Evolutionary conservation across 2,888 invertebrate species (phyloP), one percentile per base, ranked within the genome.

Genomic region (Margaritifera margaritifera): DNA sequence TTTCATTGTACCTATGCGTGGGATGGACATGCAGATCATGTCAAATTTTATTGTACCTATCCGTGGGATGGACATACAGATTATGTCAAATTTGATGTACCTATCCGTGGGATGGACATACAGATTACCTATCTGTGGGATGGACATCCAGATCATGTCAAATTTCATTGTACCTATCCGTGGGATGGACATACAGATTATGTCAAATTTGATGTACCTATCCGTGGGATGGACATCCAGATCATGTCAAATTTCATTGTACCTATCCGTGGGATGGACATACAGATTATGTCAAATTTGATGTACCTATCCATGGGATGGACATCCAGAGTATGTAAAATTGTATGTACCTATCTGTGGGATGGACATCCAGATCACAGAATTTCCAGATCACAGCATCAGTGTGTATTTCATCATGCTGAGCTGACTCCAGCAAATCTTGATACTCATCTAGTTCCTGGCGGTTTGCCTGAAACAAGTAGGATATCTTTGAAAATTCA

Each of bases 331-430:
- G 2, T 27, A 27, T 27, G 27, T 27, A 27, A 27, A 2, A n/a
- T 15, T 19, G 19, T 6, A 54, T 60, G n/a, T 66, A 84, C 85
- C 80, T 80, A 78, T 85, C 84, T 50, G 79, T 74, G 4, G 85
- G 85, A 42, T 77, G 72, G 3, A 72, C 68, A 69, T 98, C 98
- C 71, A 99, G 93, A 90, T 99, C 98, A 90, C 99, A 99, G 89
- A 91, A 92, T 91, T 99, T 99, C 98, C 98, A 99, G 80, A 99
- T 93, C 81, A 97, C 97, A 61, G 98, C 98, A 55, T 80, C 80
- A 22, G 80, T 77, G 62, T 84, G 85, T 31, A 76, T 69, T 15
- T 79, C 74, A 53, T 83, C 83, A 22, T 70, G 42, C n/a, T 73
- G 65, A 2, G 84, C 84, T 11, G 64, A 64, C 59, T 80, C 79